These are phyloP conservation scores for Sciurus niger DNA, from an alignment of 2,113 vertebrate genomes.

Conservation along the genomic window DNA sequence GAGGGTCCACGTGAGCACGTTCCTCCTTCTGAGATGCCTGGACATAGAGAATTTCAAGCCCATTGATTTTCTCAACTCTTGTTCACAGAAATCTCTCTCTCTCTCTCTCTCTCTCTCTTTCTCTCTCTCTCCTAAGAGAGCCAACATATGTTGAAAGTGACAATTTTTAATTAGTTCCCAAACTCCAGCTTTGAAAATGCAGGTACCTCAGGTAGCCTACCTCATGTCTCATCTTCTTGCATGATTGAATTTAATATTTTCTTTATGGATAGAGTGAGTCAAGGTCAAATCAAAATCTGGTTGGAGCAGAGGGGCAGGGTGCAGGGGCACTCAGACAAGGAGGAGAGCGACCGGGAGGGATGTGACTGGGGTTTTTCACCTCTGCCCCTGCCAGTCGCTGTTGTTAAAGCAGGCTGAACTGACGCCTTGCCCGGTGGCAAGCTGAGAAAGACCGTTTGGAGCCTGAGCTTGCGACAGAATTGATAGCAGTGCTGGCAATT, in stretches of 20 bases:
- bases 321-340: not conserved
- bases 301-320: too few relatives aligned
- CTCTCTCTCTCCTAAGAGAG: not conserved
- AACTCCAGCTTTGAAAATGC: not conserved
- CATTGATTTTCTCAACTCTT: not conserved
- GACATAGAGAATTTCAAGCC: not conserved
- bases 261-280: not conserved
- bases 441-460: not conserved
- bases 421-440: not conserved
- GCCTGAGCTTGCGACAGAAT: slow-evolving; percentile 24
- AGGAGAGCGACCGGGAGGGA: too few relatives aligned
- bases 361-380: not conserved
- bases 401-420: not conserved
- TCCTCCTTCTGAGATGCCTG: not conserved
- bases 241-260: not conserved
- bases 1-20: rapidly evolving
- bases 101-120: not conserved
- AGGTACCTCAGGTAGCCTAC: not conserved
- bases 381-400: not conserved
- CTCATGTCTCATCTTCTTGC: not conserved
- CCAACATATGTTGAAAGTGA: not conserved
- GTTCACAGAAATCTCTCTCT: not conserved
- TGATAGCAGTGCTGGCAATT: not conserved
- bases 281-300: not conserved
- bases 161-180: not conserved